A percentile compares a stretch with the other conserved stretches of the same genome.
These are phyloP conservation scores for Steromphala cineraria DNA, from an alignment of 2,888 invertebrate genomes.

Conservation along the genomic window DNA sequence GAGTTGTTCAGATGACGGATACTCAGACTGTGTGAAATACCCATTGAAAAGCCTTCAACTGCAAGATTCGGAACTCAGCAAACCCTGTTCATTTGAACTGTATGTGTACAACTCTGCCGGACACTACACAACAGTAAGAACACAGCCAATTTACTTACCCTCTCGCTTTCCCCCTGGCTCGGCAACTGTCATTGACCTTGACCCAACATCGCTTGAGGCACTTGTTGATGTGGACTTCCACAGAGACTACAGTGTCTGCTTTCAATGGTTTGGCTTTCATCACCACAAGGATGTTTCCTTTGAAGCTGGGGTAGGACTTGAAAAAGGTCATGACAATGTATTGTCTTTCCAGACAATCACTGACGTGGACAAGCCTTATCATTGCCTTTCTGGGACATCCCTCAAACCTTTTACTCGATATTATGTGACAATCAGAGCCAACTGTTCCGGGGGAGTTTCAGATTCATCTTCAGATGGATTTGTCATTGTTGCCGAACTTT, in stretches of 20 bases:
- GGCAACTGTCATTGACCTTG: conserved; percentile 35
- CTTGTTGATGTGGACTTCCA: neutral
- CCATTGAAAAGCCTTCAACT: neutral
- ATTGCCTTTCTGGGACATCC: neutral
- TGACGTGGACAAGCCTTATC: neutral
- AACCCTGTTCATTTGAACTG: conserved; percentile 24
- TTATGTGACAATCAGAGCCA: neutral
- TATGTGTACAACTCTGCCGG: conserved; percentile 46
- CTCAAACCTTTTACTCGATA: neutral
- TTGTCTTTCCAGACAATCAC: neutral
- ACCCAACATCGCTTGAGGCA: conserved; percentile 1
- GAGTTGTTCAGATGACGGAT: neutral
- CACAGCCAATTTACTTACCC: conserved; percentile 32
- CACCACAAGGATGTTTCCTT: conserved; percentile 5
- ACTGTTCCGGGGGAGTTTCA: neutral
- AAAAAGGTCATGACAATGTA: neutral
- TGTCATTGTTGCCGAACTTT: neutral
- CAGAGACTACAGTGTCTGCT: neutral
- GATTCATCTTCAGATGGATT: conserved; percentile 14
- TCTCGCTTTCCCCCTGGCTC: conserved; percentile 36
- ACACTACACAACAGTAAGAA: conserved; percentile 32
- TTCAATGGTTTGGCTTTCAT: neutral
- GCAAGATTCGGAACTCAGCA: conserved; percentile 9
- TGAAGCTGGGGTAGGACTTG: neutral
- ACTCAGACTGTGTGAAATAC: neutral